These are phyloP conservation scores for Alethe castanea DNA, from an alignment of 2,113 vertebrate genomes.

Conservation along the genomic window DNA sequence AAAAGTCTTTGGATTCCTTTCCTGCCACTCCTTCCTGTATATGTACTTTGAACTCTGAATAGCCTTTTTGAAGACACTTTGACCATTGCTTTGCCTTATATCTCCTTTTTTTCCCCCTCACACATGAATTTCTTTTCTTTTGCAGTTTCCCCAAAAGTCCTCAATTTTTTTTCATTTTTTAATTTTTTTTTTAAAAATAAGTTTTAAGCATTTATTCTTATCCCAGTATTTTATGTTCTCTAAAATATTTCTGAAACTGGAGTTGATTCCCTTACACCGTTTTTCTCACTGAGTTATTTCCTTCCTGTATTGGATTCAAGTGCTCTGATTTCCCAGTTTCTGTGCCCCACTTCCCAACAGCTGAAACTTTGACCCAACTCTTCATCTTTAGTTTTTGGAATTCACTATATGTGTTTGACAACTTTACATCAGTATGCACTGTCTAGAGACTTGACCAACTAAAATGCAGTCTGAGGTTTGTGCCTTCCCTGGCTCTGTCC, in stretches of 20 bases:
- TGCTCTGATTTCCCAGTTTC: neutral
- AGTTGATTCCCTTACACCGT: neutral
- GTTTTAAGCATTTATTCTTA: neutral
- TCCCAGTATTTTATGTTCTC: neutral
- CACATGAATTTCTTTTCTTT: neutral
- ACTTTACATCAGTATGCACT: neutral
- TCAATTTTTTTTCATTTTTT: neutral
- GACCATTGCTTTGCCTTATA: neutral
- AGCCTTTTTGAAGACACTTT: neutral
- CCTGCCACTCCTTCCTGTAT: constrained; percentile 24
- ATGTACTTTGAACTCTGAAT: constrained; percentile 13
- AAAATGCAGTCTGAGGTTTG: neutral
- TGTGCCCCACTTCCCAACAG: neutral
- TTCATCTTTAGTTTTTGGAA: neutral
- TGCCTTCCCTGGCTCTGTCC: neutral
- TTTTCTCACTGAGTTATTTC: neutral
- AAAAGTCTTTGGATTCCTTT: constrained; percentile 14
- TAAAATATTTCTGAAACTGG: neutral
- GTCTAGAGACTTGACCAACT: neutral
- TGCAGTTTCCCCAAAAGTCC: neutral
- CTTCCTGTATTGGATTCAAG: neutral
- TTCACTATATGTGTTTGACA: neutral
- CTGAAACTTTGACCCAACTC: neutral
- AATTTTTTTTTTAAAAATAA: neutral
- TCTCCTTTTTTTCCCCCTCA: neutral